These are phyloP conservation scores for Hippocampus zosterae DNA, from an alignment of 2,113 vertebrate genomes.

Conservation along the genomic window DNA sequence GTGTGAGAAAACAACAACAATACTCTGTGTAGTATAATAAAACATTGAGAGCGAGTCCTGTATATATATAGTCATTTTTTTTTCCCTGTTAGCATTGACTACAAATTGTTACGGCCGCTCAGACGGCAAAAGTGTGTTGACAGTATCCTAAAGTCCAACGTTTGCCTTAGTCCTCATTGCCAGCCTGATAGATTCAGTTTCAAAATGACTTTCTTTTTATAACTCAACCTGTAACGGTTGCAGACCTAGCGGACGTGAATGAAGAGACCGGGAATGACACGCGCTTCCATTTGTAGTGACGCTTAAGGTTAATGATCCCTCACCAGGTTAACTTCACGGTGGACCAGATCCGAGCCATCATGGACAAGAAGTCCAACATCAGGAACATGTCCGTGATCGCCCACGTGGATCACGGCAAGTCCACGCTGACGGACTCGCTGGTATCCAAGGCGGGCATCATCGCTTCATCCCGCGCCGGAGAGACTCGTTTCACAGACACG, in stretches of 20 bases:
- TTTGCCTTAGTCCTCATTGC: constrained; percentile 9
- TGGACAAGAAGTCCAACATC: constrained; percentile 99
- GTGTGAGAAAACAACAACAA: too few relatives aligned
- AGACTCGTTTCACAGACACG: constrained; percentile 92
- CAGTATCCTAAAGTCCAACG: neutral
- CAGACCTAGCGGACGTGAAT: constrained; percentile 19
- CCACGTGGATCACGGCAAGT: constrained; percentile 94
- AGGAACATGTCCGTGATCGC: constrained; percentile 97
- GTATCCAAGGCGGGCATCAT: constrained; percentile 97
- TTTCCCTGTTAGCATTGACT: neutral
- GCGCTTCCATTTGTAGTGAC: constrained; percentile 16
- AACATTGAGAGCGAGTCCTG: too few relatives aligned
- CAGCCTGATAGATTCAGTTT: constrained; percentile 42
- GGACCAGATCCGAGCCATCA: constrained; percentile 96
- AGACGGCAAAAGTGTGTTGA: neutral
- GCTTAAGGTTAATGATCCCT: neutral
- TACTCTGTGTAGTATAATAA: too few relatives aligned
- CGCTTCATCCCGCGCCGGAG: constrained; percentile 82
- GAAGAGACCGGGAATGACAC: constrained; percentile 31
- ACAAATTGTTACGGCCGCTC: neutral
- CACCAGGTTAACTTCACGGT: constrained; percentile 93
- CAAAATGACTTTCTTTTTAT: constrained; percentile 61
- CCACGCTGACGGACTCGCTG: constrained; percentile 89
- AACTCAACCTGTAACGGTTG: constrained; percentile 31
- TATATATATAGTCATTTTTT: too few relatives aligned